These are phyloP conservation scores for Tetranychus piercei DNA, from an alignment of 2,888 invertebrate genomes.

Conservation along the genomic window DNA sequence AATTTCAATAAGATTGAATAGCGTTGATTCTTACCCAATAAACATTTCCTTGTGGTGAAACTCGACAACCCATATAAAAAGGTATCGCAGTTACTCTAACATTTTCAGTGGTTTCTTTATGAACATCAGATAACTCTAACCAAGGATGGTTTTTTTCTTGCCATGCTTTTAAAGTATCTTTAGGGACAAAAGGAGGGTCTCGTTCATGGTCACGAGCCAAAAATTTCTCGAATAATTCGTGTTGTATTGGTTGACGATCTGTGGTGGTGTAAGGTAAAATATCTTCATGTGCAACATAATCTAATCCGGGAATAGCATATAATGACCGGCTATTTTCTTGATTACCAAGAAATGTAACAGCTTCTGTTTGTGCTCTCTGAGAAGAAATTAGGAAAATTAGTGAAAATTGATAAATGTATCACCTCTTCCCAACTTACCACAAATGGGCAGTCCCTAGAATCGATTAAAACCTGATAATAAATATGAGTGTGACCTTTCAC, in stretches of 20 bases:
- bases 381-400: background rate
- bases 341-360: constrained; percentile 87
- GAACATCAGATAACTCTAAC: constrained; percentile 87
- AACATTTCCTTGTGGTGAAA: constrained; percentile 66
- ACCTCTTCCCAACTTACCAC: constrained; percentile 50
- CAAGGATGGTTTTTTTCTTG: constrained; percentile 94
- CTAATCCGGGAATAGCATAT: constrained; percentile 82
- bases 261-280: constrained; percentile 79
- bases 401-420: background rate
- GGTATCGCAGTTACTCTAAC: constrained; percentile 93
- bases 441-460: constrained; percentile 84
- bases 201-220: constrained; percentile 56
- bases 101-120: constrained; percentile 88
- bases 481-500: constrained; percentile 68
- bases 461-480: constrained; percentile 82
- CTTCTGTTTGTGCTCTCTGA: constrained; percentile 90
- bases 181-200: constrained; percentile 62
- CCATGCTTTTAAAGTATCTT: constrained; percentile 81
- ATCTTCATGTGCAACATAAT: constrained; percentile 95
- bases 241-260: constrained; percentile 65
- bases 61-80: constrained; percentile 88
- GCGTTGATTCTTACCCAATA: constrained; percentile 52
- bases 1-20: background rate
- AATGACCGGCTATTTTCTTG: constrained; percentile 83
- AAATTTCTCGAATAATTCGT: constrained; percentile 92